These are phyloP conservation scores for Brachynemurus nebulosus DNA, from an alignment of 2,888 invertebrate genomes.

Conservation along the genomic window DNA sequence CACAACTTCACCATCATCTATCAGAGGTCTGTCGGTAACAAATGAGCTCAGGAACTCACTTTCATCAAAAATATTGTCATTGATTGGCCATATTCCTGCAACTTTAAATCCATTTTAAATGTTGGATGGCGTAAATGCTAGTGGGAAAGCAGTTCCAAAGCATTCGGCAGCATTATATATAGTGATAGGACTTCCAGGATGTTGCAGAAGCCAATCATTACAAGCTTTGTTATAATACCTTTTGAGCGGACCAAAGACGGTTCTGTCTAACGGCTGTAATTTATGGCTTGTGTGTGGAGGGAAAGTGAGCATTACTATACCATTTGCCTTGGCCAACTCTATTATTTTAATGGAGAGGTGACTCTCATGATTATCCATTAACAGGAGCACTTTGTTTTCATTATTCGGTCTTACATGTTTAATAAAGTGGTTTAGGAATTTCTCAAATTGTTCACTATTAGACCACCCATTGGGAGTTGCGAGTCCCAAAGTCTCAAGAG, in stretches of 20 bases:
- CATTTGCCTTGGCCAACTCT: slow-evolving; percentile 23
- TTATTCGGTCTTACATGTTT: slow-evolving; percentile 12
- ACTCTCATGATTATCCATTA: slow-evolving; percentile 22
- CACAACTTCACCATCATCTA: too few relatives aligned
- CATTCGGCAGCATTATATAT: too few relatives aligned
- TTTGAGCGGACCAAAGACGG: slow-evolving; percentile 26
- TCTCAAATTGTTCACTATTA: slow-evolving; percentile 14
- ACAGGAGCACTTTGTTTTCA: slow-evolving; percentile 16
- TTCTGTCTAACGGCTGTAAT: slow-evolving; percentile 25
- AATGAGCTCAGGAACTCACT: too few relatives aligned
- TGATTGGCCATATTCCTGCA: too few relatives aligned
- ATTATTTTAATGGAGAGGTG: slow-evolving; percentile 24
- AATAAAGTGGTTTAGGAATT: slow-evolving; percentile 18
- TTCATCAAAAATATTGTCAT: too few relatives aligned
- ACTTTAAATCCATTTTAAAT: too few relatives aligned
- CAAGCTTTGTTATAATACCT: slow-evolving; percentile 24
- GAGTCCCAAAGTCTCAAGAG: slow-evolving; percentile 19
- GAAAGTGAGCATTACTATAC: slow-evolving; percentile 23
- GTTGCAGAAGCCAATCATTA: too few relatives aligned
- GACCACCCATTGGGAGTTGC: slow-evolving; percentile 17
- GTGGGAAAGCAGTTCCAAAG: too few relatives aligned
- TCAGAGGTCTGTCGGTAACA: too few relatives aligned
- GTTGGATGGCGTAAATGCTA: too few relatives aligned
- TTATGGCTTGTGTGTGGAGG: slow-evolving; percentile 26
- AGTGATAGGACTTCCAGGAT: too few relatives aligned